Evolutionary conservation across 2,113 vertebrate genomes (phyloP).

Genomic region (Apteryx owenii): DNA sequence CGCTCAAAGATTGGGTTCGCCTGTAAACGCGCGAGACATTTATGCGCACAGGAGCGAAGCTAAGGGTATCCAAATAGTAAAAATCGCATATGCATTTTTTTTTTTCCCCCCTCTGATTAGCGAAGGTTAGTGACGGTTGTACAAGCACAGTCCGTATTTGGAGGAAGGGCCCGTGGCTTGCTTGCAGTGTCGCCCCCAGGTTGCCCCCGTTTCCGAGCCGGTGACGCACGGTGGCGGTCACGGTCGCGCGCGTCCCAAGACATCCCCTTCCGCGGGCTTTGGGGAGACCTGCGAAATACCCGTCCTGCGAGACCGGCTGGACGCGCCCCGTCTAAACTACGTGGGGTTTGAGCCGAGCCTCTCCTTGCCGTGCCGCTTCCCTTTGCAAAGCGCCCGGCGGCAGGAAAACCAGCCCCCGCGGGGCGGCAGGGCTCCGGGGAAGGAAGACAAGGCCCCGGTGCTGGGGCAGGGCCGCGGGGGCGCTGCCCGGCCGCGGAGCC

Average conservation of each 20-base stretch:
- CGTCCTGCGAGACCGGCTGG: not conserved
- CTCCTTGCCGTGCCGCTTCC: too few relatives aligned
- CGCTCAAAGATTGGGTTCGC: not conserved
- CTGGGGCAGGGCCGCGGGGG: too few relatives aligned
- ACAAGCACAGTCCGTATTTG: fast-evolving
- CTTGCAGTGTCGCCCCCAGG: not conserved
- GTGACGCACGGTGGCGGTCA: not conserved
- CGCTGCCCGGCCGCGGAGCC: too few relatives aligned
- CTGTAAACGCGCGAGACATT: not conserved
- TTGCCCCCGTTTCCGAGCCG: not conserved
- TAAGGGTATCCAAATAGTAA: fast-evolving
- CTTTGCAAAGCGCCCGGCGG: too few relatives aligned
- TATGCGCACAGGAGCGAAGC: fast-evolving
- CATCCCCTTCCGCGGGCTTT: fast-evolving
- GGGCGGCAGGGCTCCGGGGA: too few relatives aligned
- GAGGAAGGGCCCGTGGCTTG: not conserved
- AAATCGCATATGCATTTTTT: not conserved
- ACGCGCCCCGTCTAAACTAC: too few relatives aligned
- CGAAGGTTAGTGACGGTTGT: not conserved
- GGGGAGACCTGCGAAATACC: not conserved
- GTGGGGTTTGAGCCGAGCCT: too few relatives aligned
- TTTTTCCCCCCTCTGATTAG: too few relatives aligned
- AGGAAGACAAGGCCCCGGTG: too few relatives aligned
- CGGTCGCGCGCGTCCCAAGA: not conserved
- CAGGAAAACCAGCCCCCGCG: too few relatives aligned